Percentiles rank a stretch among this genome's conserved stretches.
phyloP scores from a whole-genome alignment of 1,140 invertebrate genomes.

The Zaprionus africanus region DNA sequence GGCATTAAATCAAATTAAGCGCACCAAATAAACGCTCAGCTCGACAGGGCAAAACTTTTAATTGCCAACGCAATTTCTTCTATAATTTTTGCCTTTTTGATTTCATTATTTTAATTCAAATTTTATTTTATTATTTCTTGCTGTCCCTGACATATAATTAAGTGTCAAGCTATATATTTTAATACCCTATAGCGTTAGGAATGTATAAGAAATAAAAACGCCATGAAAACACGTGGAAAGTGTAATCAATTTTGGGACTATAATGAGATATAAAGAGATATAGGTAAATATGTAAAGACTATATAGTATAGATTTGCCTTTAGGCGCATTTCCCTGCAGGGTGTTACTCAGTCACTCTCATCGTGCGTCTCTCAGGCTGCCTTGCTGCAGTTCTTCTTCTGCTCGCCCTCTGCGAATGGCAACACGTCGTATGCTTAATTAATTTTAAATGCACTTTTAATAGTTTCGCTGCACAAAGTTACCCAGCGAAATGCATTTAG shows the following conservation, averaged over 20 bases:
- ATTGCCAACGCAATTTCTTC: conserved; percentile 37
- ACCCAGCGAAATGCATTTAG: conserved; percentile 36
- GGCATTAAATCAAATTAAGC: conserved; percentile 55
- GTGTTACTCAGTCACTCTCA: neutral
- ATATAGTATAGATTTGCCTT: neutral
- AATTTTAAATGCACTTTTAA: conserved; percentile 83
- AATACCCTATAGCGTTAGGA: neutral
- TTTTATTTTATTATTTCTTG: conserved; percentile 2
- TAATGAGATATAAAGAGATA: neutral
- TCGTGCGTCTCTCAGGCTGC: neutral
- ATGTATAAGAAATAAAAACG: neutral
- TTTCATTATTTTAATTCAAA: conserved; percentile 13
- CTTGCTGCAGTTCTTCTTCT: neutral
- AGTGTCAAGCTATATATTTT: conserved; percentile 9
- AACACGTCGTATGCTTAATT: conserved; percentile 76
- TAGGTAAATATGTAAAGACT: neutral
- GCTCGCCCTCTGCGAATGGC: conserved; percentile 13
- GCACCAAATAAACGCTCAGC: conserved; percentile 39
- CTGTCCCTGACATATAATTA: conserved; percentile 1
- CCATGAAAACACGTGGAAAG: neutral
- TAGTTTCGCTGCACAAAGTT: conserved; percentile 59
- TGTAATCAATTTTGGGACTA: neutral
- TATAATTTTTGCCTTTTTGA: conserved; percentile 14
- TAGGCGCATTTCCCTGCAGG: neutral
- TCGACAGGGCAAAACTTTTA: conserved; percentile 38